phyloP scores from a whole-genome alignment of 2,797 vertebrate species.

The Leucoraja ocellata region DNA sequence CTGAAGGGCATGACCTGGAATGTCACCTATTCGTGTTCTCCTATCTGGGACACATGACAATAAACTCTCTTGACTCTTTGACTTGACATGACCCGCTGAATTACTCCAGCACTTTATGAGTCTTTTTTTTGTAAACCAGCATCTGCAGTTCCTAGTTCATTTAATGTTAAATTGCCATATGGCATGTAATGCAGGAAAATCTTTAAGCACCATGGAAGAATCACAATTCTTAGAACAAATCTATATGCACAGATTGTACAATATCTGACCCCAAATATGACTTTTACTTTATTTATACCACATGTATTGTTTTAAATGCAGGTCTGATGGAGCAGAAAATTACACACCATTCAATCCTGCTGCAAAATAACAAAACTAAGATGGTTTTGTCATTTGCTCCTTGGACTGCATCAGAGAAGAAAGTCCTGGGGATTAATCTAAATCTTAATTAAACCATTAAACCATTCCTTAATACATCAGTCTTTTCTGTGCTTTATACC shows the following conservation, averaged over 20 bases:
- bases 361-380: constrained; percentile 34
- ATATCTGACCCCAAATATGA: constrained; percentile 33
- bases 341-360: constrained; percentile 24
- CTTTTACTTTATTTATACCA: constrained; percentile 34
- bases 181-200: background rate
- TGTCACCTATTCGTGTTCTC: too few species aligned
- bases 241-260: constrained; percentile 28
- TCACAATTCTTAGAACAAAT: background rate
- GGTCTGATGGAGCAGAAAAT: constrained; percentile 37
- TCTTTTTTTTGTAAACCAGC: too few species aligned
- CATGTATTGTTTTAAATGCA: constrained; percentile 37
- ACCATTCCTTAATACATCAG: constrained; percentile 30
- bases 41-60: too few species aligned
- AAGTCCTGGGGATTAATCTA: constrained; percentile 35
- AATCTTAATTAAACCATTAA: constrained; percentile 35
- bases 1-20: too few species aligned
- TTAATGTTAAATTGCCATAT: background rate
- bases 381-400: constrained; percentile 37
- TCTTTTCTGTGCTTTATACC: background rate
- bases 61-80: too few species aligned
- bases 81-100: too few species aligned
- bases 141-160: background rate
- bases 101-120: too few species aligned
- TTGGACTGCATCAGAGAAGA: constrained; percentile 30
- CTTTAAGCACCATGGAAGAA: background rate